phyloP scores from a whole-genome alignment of 2,113 vertebrate genomes.

The Corythornis madagascariensis region DNA sequence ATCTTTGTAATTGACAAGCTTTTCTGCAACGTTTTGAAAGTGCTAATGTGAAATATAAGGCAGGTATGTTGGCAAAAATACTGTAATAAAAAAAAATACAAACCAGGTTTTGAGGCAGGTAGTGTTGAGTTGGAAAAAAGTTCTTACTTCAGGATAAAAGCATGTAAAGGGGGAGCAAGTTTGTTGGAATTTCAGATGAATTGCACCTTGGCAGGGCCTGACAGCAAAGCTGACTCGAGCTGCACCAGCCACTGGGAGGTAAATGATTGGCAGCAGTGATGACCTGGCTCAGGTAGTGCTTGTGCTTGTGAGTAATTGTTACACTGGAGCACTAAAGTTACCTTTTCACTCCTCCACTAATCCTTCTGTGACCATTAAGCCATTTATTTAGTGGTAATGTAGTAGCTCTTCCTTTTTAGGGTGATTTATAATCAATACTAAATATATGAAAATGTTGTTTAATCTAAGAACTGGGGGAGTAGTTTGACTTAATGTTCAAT shows the following conservation, averaged over 20 bases:
- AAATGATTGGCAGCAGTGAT: too few species aligned
- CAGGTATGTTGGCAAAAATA: not conserved
- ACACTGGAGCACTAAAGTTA: not conserved
- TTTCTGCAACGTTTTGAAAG: not conserved
- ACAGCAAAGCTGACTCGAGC: not conserved
- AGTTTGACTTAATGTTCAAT: not conserved
- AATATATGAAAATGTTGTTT: not conserved
- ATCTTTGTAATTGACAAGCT: not conserved
- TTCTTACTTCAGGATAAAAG: too few species aligned
- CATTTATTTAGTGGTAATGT: not conserved
- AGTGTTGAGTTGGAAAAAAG: too few species aligned
- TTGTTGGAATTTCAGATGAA: too few species aligned
- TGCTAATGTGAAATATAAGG: not conserved
- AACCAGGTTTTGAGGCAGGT: too few species aligned
- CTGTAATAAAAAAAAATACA: too few species aligned
- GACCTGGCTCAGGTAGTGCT: not conserved
- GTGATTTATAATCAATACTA: not conserved
- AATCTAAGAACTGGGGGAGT: not conserved
- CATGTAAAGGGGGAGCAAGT: too few species aligned
- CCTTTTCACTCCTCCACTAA: not conserved
- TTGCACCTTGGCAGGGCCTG: not conserved
- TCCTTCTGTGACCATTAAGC: not conserved
- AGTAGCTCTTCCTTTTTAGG: not conserved
- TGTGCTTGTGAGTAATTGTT: not conserved
- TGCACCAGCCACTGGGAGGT: rapidly evolving